phyloP scores from a whole-genome alignment of 2,113 vertebrate species.

The Silurus meridionalis region DNA sequence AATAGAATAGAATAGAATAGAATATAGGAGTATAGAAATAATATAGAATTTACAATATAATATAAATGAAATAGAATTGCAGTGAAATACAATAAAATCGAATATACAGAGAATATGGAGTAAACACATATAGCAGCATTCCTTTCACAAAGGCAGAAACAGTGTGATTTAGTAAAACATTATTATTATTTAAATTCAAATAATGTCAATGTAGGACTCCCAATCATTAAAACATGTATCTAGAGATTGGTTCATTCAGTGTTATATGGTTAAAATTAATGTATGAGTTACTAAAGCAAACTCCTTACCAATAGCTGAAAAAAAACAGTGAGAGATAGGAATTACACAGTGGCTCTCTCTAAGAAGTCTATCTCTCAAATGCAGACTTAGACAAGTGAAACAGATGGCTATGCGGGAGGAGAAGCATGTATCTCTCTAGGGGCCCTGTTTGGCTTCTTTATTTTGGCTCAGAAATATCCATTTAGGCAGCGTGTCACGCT shows the following conservation, averaged over 20 bases:
- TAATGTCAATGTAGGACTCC: not conserved
- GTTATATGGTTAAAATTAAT: slow-evolving; percentile 5
- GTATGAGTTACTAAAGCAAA: not conserved
- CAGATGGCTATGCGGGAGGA: slow-evolving; percentile 52
- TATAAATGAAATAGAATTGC: no score
- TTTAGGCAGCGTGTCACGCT: slow-evolving; percentile 23
- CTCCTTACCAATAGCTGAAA: not conserved
- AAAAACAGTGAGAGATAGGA: not conserved
- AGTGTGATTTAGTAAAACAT: no score
- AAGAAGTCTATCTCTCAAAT: slow-evolving; percentile 3
- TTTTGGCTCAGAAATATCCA: slow-evolving; percentile 31
- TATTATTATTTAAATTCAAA: not conserved
- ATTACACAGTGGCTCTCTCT: not conserved
- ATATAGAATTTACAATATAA: no score
- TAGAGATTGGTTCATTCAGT: not conserved
- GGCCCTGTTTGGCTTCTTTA: slow-evolving; percentile 40
- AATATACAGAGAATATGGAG: no score
- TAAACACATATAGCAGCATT: no score
- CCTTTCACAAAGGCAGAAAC: no score
- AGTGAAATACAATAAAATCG: no score
- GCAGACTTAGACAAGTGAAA: slow-evolving; percentile 30
- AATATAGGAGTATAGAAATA: no score
- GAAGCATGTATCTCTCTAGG: slow-evolving; percentile 42
- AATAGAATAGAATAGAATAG: no score
- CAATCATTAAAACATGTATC: not conserved